Percentiles rank a stretch among this genome's conserved stretches.
Conservation (phyloP, 2,888 invertebrate genomes). For the Rhagonycha fulva region DNA sequence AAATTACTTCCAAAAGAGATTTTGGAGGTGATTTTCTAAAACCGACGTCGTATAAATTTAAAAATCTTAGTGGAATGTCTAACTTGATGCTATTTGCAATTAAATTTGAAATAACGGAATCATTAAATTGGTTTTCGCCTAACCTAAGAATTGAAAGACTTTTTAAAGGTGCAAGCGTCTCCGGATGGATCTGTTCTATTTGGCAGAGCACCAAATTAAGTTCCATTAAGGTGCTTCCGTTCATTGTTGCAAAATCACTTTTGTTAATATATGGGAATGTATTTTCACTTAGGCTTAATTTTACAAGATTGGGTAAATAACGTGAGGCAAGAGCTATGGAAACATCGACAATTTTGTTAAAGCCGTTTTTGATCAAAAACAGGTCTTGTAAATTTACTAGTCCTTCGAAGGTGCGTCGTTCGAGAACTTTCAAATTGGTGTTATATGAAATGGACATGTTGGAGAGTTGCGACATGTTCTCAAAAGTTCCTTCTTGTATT, state of each 20-base stretch:
- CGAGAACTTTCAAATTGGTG: conserved; percentile 55
- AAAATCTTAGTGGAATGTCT: conserved; percentile 54
- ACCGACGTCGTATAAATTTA: conserved; percentile 61
- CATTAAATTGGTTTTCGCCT: conserved; percentile 61
- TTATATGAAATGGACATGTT: conserved; percentile 64
- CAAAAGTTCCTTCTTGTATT: conserved; percentile 59
- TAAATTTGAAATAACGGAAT: conserved; percentile 54
- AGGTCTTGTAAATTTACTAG: conserved; percentile 58
- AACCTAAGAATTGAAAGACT: conserved; percentile 56
- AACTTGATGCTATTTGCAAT: conserved; percentile 50
- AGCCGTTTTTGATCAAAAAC: conserved; percentile 62
- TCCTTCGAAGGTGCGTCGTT: conserved; percentile 58
- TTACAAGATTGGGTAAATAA: conserved; percentile 56
- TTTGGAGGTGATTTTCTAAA: conserved; percentile 59
- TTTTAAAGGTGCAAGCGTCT: conserved; percentile 57
- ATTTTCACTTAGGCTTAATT: conserved; percentile 61
- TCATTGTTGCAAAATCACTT: conserved; percentile 57
- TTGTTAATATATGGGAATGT: conserved; percentile 55
- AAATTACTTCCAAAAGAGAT: conserved; percentile 57
- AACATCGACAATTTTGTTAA: conserved; percentile 55
- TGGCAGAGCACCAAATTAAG: conserved; percentile 60
- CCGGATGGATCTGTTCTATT: conserved; percentile 59
- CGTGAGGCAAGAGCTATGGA: conserved; percentile 54
- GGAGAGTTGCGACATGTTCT: conserved; percentile 55
- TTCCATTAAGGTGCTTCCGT: conserved; percentile 54